phyloP scores from a whole-genome alignment of 2,113 vertebrate genomes.

The Sterna hirundo region DNA sequence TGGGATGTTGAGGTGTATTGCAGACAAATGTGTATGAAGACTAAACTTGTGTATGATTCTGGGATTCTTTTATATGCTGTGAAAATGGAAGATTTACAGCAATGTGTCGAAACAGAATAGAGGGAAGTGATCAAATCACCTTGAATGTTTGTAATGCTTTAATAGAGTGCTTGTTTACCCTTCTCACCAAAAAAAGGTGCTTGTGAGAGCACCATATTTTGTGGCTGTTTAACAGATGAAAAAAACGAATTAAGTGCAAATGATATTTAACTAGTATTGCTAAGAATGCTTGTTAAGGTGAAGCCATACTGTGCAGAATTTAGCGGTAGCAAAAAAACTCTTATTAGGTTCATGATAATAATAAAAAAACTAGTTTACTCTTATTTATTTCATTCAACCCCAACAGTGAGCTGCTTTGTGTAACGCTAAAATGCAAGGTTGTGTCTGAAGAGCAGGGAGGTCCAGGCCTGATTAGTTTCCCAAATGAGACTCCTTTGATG shows the following conservation, averaged over 20 bases:
- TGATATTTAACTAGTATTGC: constrained; percentile 47
- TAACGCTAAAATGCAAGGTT: not conserved
- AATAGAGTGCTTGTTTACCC: constrained; percentile 65
- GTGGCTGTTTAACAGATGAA: constrained; percentile 21
- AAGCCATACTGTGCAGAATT: constrained; percentile 18
- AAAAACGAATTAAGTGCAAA: constrained; percentile 39
- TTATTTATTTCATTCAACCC: not conserved
- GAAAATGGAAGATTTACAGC: not conserved
- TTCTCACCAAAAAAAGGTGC: constrained; percentile 58
- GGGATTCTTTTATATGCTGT: not conserved
- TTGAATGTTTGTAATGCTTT: constrained; percentile 53
- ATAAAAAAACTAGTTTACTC: not conserved
- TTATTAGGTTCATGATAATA: not conserved
- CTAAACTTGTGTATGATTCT: not conserved
- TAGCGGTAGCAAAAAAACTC: not conserved
- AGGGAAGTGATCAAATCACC: not conserved
- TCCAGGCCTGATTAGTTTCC: not conserved
- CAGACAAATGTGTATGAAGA: not conserved
- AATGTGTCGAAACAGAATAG: not conserved
- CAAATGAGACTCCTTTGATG: not conserved
- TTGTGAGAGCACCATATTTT: constrained; percentile 1
- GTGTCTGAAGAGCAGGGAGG: not conserved
- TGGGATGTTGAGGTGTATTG: not conserved
- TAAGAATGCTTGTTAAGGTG: constrained; percentile 34
- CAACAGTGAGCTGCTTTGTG: not conserved